Conservation (phyloP, 2,797 vertebrate genomes). For the Poeciliopsis presidionis region DNA sequence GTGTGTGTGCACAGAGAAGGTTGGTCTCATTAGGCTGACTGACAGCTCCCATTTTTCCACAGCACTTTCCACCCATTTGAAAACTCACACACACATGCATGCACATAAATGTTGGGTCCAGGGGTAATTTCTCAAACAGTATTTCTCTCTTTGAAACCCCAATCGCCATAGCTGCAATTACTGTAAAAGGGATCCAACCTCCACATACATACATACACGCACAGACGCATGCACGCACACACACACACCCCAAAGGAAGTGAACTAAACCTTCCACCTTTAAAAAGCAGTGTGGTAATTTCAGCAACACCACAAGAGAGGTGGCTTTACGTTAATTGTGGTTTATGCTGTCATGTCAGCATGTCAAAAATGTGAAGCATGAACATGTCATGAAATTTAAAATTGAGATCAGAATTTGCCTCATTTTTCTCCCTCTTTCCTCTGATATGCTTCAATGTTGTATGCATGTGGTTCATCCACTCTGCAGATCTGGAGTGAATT, state of each 20-base stretch:
- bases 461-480: background rate
- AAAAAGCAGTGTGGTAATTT: conserved; percentile 32
- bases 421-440: background rate
- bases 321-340: conserved; percentile 27
- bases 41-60: conserved; percentile 74
- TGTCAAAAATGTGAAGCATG: conserved; percentile 29
- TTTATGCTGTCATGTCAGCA: conserved; percentile 21
- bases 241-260: conserved; percentile 18
- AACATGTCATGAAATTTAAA: conserved; percentile 11
- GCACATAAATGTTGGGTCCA: conserved; percentile 33
- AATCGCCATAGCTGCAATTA: conserved; percentile 69
- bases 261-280: conserved; percentile 23
- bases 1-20: conserved; percentile 64
- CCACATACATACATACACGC: background rate
- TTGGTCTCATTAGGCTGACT: conserved; percentile 82
- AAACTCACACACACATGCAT: conserved; percentile 40
- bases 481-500: background rate
- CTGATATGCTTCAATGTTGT: background rate
- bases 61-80: conserved; percentile 61
- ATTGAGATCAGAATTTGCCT: conserved; percentile 15
- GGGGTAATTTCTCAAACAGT: conserved; percentile 70
- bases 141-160: conserved; percentile 74
- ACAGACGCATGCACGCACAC: background rate
- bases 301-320: conserved; percentile 11
- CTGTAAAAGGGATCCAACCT: conserved; percentile 62